Evolutionary conservation across 2,113 vertebrate species (phyloP), one percentile per base, ranked within the genome.

Genomic region (Lophochroa leadbeateri): DNA sequence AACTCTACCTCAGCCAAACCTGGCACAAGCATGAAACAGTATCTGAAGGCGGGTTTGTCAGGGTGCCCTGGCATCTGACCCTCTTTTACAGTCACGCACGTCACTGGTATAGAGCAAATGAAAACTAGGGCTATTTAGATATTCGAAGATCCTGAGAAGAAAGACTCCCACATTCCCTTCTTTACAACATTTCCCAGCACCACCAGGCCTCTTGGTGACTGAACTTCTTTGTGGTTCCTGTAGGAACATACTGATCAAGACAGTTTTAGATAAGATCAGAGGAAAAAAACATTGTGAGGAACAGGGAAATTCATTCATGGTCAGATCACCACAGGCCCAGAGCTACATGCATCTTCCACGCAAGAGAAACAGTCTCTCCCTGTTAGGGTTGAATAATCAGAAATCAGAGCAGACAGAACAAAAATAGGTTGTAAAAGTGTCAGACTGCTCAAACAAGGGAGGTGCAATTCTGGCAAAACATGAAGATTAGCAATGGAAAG

Each of bases 261-360:
- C n/a, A 27, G 53, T 1, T 77, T 65, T 6, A 33, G 35, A 7
- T 3, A 27, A 13, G 10, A 83, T 64, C 58, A 52, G 41, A 70
- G 20, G 20, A 27, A 55, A 86, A 55, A 69, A 37, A n/a, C 28
- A 7, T 17, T 49, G 65, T 35, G 31, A 81, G 69, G 39, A 89
- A 44, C 11, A 52, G 39, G 24, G 31, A 89, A 80, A 82, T 58
- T 44, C 33, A 37, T 52, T 21, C 16, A 19, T 9, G 49, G 64
- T 18, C 29, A 8, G 84, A 65, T 35, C 71, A 76, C 2, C 28
- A 1, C 0, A 0, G 17, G 33, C 52, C 31, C 76, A 44, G 52
- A 39, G 7, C n/a, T 8, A 3, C 29, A 28, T 0, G 0, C 52
- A 11, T 47, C 61, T 17, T 3, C 9, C 37, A 23, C 2, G 0